Base-by-base conservation (phyloP, 2,888 invertebrate genomes). In the Erebia epiphron region DNA sequence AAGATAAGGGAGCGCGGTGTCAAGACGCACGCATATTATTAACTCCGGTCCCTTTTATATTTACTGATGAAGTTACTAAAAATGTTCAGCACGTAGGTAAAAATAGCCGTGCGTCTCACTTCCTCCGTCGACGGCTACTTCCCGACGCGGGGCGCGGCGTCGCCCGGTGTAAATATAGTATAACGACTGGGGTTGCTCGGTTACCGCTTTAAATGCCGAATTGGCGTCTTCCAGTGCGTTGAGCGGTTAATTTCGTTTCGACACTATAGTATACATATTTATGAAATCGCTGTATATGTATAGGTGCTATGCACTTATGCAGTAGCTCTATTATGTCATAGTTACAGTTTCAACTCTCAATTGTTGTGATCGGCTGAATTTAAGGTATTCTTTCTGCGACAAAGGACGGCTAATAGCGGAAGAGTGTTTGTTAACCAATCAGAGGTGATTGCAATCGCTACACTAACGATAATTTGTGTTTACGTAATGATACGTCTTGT, bases 101-200 rank as follows among this genome's bases (percentile, higher is more conserved):
- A 67, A 67, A 67, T 67, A 67, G 49, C 54, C 67, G 11, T 16
- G 35, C 67, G 67, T 26, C 49, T 74, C 58, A 60, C 68, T 70
- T 72, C 71, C 58, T 69, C 18, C 61, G 54, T 26, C 49, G 65
- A 65, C 65, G 65, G 50, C 67, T 67, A 67, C 60, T 70, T 70
- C 63, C 60, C 52, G 35, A 35, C 35, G 35, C 58, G 49, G 21
- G 16, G 10, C 4, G 21, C 11, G 54, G 54, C 18, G 54, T 2
- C 18, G 65, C 5, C 35, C 60, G 56, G 56, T 21, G 67, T 72
- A 74, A 63, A 74, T 74, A 70, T 72, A 74, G 67, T 61, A 57
- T 68, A 35, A 60, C 58, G 64, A 60, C 69, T 56, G 50, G 50
- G 64, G 49, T 65, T 63, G 68, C 52, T 61, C 65, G 63, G 41